Percentiles rank a stretch among this genome's conserved stretches.
These are phyloP conservation scores for Porites divaricata DNA, from an alignment of 92 coral and sea anemone species.

Conservation along the genomic window DNA sequence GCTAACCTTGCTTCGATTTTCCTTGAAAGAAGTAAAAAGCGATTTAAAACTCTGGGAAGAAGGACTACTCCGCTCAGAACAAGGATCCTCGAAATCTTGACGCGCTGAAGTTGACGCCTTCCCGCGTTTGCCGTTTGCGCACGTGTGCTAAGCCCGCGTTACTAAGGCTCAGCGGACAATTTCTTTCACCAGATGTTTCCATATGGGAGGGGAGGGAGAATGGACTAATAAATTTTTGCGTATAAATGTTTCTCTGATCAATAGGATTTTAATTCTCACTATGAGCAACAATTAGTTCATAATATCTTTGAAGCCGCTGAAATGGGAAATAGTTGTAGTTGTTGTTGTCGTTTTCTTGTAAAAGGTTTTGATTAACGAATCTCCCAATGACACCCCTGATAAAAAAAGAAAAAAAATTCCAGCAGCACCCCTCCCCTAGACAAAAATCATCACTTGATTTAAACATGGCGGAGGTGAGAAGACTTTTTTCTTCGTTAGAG, in stretches of 20 bases:
- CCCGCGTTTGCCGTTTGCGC: conserved; percentile 18
- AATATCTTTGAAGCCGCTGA: no score
- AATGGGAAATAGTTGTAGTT: no score
- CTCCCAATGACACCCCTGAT: background rate
- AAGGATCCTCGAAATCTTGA: background rate
- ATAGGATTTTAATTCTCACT: background rate
- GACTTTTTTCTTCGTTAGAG: background rate
- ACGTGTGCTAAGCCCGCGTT: background rate
- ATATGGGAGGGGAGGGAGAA: no score
- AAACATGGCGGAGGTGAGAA: conserved; percentile 82
- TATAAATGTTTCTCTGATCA: no score
- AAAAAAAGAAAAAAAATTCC: background rate
- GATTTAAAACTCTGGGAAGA: background rate
- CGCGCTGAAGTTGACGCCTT: conserved; percentile 18
- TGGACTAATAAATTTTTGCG: no score
- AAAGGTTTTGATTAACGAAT: background rate
- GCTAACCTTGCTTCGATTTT: background rate
- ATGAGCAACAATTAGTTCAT: background rate
- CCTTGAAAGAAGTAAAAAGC: background rate
- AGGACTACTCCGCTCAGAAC: background rate
- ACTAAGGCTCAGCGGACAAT: background rate
- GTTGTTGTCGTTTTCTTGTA: no score
- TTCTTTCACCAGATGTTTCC: no score
- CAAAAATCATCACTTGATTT: background rate
- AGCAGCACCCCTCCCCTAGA: background rate